Percentiles rank a stretch among this genome's conserved stretches.
Conservation (phyloP, 2,888 invertebrate species). For the Rhagophthalmus giganteus region DNA sequence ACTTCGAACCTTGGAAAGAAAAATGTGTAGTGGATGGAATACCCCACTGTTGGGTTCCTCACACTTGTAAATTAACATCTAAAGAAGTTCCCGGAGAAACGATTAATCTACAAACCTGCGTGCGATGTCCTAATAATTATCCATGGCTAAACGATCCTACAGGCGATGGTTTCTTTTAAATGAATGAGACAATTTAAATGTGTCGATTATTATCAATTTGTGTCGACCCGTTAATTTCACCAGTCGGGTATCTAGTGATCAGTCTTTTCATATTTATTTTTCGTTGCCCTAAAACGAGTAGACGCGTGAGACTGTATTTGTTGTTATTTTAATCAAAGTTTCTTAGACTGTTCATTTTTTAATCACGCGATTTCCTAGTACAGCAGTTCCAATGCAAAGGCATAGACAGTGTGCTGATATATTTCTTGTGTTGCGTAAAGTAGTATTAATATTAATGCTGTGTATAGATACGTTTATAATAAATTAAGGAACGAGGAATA, state of each 20-base stretch:
- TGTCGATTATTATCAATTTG: slow-evolving; percentile 32
- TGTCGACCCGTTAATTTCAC: slow-evolving; percentile 21
- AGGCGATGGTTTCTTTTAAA: slow-evolving; percentile 87
- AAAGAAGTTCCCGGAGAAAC: slow-evolving; percentile 94
- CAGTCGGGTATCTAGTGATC: slow-evolving; percentile 42
- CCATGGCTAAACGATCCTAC: slow-evolving; percentile 94
- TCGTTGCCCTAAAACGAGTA: slow-evolving; percentile 45
- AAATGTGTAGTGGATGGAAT: slow-evolving; percentile 86
- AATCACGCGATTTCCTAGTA: slow-evolving; percentile 17
- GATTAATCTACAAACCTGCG: slow-evolving; percentile 89
- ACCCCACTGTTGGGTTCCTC: slow-evolving; percentile 85
- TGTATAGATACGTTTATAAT: slow-evolving; percentile 18
- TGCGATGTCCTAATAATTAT: slow-evolving; percentile 91
- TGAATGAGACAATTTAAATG: slow-evolving; percentile 47
- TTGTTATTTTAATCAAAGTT: slow-evolving; percentile 47
- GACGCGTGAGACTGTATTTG: slow-evolving; percentile 50
- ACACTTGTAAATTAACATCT: slow-evolving; percentile 87
- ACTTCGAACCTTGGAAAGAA: slow-evolving; percentile 93
- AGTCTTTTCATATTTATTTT: slow-evolving; percentile 51
- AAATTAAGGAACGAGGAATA: slow-evolving; percentile 2
- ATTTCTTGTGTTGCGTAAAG: slow-evolving; percentile 15
- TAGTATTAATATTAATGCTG: slow-evolving; percentile 14
- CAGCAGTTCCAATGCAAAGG: slow-evolving; percentile 14
- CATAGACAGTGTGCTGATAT: slow-evolving; percentile 5
- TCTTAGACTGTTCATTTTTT: slow-evolving; percentile 46